Evolutionary conservation across 1,140 invertebrate species (phyloP), one percentile per base, ranked within the genome.

Genomic region (Papilio machaon): DNA sequence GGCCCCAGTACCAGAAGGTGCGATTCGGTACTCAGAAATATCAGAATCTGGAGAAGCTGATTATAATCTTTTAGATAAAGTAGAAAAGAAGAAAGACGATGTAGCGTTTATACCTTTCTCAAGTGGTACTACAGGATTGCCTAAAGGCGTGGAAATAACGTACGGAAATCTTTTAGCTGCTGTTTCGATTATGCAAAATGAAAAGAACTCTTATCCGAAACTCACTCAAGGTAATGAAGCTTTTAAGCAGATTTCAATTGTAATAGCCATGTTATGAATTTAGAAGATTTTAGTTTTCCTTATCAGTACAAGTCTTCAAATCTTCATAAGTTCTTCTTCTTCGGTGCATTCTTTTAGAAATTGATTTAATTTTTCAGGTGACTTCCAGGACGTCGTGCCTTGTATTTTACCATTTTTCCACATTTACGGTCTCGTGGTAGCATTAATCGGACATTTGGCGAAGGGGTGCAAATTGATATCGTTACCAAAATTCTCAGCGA

Each of bases 71-170:
- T 77, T 94, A 19, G 89, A 93, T 73, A 93, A 89, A 87, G 82
- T 94, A 43, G 87, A 87, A 13, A 91, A 83, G 54, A 92, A 90
- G 13, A 76, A 85, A 0, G 91, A 96, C 43, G 95, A 96, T 83
- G 47, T 95, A 2, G 96, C 95, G 2, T 81, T 96, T 30, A 91
- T 97, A 81, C 97, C 97, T 0, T 97, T 97, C 88, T 97, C 98
- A 0, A 98, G 98, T 93, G 98, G 98, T 7, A 99, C 98, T 0
- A 99, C 98, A 47, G 98, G 98, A 73, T 89, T 97, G 75, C 98
- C 98, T 0, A 99, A 99, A 95, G 98, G 98, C 15, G 98, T 99
- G 0, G 97, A 98, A 95, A 94, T 99, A 23, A 97, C 97, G 0
- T 97, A 99, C 88, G 94, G 89, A 64, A 98, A 98, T 95, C 87